Evolutionary conservation across 1,140 invertebrate species (phyloP), one percentile per base, ranked within the genome.

Genomic region (Hyphantria cunea): DNA sequence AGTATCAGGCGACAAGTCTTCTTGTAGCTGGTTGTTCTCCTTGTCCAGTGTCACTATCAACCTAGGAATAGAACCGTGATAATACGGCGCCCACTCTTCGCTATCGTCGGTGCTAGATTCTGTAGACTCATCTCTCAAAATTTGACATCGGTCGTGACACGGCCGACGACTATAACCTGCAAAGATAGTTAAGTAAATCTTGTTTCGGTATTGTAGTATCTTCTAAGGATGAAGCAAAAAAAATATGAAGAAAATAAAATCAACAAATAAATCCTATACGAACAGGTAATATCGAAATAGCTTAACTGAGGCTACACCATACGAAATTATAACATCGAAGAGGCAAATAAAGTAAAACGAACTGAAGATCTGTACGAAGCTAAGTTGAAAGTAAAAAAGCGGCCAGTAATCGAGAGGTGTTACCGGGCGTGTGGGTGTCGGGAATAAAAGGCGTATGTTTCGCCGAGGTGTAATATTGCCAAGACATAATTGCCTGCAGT

Each of bases 61-160:
- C 34, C 81, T 80, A 15, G 89, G 91, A 45, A 90, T 91, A 33
- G 82, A 90, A 14, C 83, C 82, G 65, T 79, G 78, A 64, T 88
- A 90, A 31, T 82, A 76, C 39, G 76, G 74, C 14, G 64, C 68
- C 41, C 72, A 80, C 17, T 86, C 83, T 34, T 89, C 80, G 61
- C 86, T 91, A 10, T 91, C 86, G n/a, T 89, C 86, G 5, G 91
- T 86, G 68, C 89, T 91, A 60, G 89, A 91, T 54, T 90, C 84
- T n/a, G 82, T 86, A 3, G 84, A 84, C 59, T 86, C 82, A 52
- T 89, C 82, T 61, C 77, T 78, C 25, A 86, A 54, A 0, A 84
- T 65, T 55, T 80, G 75, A 67, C 75, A 87, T 58, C 75, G 78
- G 61, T 82, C 72, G 58, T 80, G 70, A 63, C 76, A 79, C 6